These are phyloP conservation scores for Cheilosia impressa DNA, from an alignment of 2,888 invertebrate genomes.

Conservation along the genomic window DNA sequence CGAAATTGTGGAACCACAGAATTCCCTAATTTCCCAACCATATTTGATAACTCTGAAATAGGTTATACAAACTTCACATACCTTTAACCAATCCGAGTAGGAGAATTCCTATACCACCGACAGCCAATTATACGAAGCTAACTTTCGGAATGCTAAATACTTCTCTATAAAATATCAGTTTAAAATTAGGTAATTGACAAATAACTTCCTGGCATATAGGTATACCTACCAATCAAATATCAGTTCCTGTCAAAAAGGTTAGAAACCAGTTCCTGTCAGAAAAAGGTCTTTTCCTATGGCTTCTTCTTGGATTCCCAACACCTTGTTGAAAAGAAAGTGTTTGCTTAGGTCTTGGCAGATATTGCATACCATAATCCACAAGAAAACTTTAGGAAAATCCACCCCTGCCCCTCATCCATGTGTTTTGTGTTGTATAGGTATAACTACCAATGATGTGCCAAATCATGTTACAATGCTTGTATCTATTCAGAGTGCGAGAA, in stretches of 20 bases:
- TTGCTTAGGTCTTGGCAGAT: conserved; percentile 20
- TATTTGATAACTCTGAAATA: too few relatives aligned
- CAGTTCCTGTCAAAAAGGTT: conserved; percentile 55
- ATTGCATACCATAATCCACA: conserved; percentile 6
- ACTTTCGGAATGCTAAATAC: not conserved
- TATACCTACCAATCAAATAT: conserved; percentile 58
- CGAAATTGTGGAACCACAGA: too few relatives aligned
- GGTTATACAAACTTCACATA: too few relatives aligned
- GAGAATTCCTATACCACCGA: not conserved
- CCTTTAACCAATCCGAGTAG: too few relatives aligned
- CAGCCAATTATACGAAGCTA: not conserved
- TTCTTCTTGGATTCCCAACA: conserved; percentile 18
- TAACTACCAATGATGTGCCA: conserved; percentile 12
- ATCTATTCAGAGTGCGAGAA: conserved; percentile 17
- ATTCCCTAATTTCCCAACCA: too few relatives aligned
- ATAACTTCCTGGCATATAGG: not conserved
- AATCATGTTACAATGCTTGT: conserved; percentile 21
- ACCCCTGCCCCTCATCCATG: not conserved
- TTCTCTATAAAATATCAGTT: not conserved
- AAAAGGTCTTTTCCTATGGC: conserved; percentile 1
- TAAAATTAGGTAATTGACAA: not conserved
- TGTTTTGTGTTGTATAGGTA: not conserved
- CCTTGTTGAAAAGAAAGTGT: conserved; percentile 23
- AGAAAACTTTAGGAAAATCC: conserved; percentile 6
- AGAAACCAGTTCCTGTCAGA: conserved; percentile 47